phyloP scores from a whole-genome alignment of 2,888 invertebrate species.

The Xylota segnis region DNA sequence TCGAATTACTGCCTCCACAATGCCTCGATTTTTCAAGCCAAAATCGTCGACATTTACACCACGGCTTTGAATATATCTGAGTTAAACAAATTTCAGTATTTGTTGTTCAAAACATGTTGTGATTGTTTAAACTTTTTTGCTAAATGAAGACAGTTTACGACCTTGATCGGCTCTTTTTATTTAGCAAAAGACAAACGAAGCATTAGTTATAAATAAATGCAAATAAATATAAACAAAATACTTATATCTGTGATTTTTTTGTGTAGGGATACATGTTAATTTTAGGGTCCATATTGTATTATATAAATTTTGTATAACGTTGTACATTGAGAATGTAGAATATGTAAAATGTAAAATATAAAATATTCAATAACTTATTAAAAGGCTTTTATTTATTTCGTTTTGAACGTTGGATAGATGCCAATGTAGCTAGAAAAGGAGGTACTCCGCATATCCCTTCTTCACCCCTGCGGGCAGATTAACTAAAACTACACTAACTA shows the following conservation, averaged over 20 bases:
- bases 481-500: too few species aligned
- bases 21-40: too few species aligned
- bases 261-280: not conserved
- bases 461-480: too few species aligned
- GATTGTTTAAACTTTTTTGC: slow-evolving; percentile 22
- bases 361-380: not conserved
- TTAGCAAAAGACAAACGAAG: slow-evolving; percentile 35
- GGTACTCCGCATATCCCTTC: too few species aligned
- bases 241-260: slow-evolving; percentile 33
- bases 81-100: not conserved
- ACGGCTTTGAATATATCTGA: not conserved
- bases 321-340: slow-evolving; percentile 15
- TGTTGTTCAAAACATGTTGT: not conserved
- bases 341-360: not conserved
- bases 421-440: too few species aligned
- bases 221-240: slow-evolving; percentile 10
- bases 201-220: slow-evolving; percentile 3
- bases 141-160: slow-evolving; percentile 32
- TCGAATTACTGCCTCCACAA: not conserved
- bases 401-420: too few species aligned
- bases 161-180: slow-evolving; percentile 26
- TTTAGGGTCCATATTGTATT: not conserved
- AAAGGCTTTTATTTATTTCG: not conserved
- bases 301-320: not conserved
- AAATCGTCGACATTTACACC: too few species aligned